Base-by-base conservation (phyloP, 2,888 invertebrate genomes). In the Leptopilina syphax region DNA sequence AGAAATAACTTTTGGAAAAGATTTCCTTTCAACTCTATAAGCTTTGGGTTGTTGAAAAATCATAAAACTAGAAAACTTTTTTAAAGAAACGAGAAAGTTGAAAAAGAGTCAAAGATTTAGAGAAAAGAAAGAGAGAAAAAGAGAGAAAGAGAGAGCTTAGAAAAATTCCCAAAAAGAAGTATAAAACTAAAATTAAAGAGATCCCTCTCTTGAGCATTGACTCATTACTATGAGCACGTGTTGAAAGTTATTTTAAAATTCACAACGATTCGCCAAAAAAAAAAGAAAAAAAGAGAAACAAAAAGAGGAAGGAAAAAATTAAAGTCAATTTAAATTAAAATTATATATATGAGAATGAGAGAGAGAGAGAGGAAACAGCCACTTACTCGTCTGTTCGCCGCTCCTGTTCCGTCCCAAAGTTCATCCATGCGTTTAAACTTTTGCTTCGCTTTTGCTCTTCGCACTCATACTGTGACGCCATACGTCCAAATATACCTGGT, bases 381-480 rank as follows among this genome's bases (percentile, higher is more conserved):
- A 88, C 87, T 89, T 89, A 86, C 81, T 76, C 44, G 82, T 68
- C 85, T 82, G 82, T 83, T 81, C 81, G 79, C 84, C 87, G 83
- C 84, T 83, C 83, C 86, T 83, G 82, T 87, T 84, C 84, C 85
- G 83, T 80, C 84, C 79, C 68, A 82, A 82, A 83, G 84, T 85
- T 86, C 87, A 87, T 80, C 85, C 81, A 80, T 83, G 86, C 88
- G 82, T 87, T 44, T 84, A 87, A 87, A 89, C 88, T 87, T 44
- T 44, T 84, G 77, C 70, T 81, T 82, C 84, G 34, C 88, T 87
- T 44, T 44, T 84, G 77, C 70, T 81, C 82, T 34, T 34, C 34
- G 34, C 84, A 83, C 84, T 81, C 77, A 83, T 77, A 68, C 85
- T 12, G 34, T 34, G 80, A 82, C 82, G 24, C 84, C 83, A 4